Conservation (phyloP, 2,888 invertebrate genomes). For the Dicycla oo region DNA sequence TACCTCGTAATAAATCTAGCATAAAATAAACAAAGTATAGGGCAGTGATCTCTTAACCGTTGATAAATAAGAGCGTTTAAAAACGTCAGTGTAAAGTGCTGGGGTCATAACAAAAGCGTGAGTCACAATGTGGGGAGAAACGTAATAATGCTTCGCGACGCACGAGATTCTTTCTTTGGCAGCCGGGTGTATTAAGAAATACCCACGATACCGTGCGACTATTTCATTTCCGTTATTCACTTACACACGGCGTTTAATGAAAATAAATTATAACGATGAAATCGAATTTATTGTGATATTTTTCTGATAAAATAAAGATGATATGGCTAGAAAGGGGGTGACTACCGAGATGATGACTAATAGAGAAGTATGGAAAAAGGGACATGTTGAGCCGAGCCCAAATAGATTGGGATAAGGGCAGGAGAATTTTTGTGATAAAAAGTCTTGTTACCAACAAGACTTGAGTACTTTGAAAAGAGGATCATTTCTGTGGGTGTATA, state of each 20-base stretch:
- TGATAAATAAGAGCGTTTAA: constrained; percentile 58
- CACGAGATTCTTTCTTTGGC: constrained; percentile 73
- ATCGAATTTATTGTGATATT: constrained; percentile 12
- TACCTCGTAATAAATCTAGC: constrained; percentile 8
- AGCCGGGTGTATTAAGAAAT: constrained; percentile 76
- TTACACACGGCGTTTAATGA: constrained; percentile 52
- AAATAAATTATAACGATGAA: constrained; percentile 32
- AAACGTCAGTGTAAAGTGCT: constrained; percentile 60
- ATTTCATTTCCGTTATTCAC: constrained; percentile 72
- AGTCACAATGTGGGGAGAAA: constrained; percentile 64
- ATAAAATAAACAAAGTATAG: constrained; percentile 31
- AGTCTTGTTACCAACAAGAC: too few species aligned
- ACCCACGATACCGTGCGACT: constrained; percentile 69
- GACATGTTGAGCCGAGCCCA: too few species aligned
- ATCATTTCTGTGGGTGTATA: not conserved
- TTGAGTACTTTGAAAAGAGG: not conserved
- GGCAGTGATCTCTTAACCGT: constrained; percentile 54
- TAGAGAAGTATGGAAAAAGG: too few species aligned
- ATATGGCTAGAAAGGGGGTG: too few species aligned
- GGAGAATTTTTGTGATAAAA: constrained; percentile 3
- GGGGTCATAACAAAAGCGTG: constrained; percentile 67
- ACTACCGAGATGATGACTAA: too few species aligned
- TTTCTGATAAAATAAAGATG: too few species aligned
- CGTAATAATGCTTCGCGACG: constrained; percentile 72
- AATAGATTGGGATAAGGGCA: too few species aligned